These are phyloP conservation scores for Silurus asotus DNA, from an alignment of 2,113 vertebrate genomes.

Conservation along the genomic window DNA sequence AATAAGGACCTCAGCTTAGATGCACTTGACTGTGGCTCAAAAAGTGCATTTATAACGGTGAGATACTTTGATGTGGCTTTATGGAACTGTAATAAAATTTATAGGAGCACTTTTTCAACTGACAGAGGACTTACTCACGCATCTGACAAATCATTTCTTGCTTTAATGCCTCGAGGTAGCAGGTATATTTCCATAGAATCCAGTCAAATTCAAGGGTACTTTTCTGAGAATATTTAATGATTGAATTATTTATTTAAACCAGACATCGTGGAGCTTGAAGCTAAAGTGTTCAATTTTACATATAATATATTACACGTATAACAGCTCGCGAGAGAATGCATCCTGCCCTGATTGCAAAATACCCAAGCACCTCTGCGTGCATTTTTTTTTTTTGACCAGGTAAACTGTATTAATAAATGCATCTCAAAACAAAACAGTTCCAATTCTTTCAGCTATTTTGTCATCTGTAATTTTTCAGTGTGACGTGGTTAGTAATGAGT, in stretches of 20 bases:
- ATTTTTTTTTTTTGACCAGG: not conserved
- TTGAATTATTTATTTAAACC: too few species aligned
- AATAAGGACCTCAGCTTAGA: not conserved
- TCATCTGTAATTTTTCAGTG: too few species aligned
- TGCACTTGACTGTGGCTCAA: not conserved
- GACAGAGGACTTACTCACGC: not conserved
- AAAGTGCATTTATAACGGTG: not conserved
- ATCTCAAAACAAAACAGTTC: not conserved
- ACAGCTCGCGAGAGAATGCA: not conserved
- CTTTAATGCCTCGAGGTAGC: not conserved
- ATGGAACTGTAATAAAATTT: not conserved
- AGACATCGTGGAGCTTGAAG: not conserved
- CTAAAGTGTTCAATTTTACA: not conserved
- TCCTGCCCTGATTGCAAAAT: not conserved
- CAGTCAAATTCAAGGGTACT: not conserved
- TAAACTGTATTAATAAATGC: not conserved
- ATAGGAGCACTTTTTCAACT: not conserved
- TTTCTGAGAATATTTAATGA: not conserved
- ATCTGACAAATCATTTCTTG: not conserved
- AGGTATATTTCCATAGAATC: not conserved
- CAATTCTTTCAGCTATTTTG: too few species aligned
- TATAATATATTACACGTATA: not conserved
- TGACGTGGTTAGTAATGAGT: too few species aligned
- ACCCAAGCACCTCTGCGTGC: not conserved
- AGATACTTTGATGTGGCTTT: not conserved